Percentiles rank a stretch among this genome's conserved stretches.
Evolutionary conservation across 2,888 invertebrate genomes (phyloP).

Genomic region (Caenorhabditis sp.): DNA sequence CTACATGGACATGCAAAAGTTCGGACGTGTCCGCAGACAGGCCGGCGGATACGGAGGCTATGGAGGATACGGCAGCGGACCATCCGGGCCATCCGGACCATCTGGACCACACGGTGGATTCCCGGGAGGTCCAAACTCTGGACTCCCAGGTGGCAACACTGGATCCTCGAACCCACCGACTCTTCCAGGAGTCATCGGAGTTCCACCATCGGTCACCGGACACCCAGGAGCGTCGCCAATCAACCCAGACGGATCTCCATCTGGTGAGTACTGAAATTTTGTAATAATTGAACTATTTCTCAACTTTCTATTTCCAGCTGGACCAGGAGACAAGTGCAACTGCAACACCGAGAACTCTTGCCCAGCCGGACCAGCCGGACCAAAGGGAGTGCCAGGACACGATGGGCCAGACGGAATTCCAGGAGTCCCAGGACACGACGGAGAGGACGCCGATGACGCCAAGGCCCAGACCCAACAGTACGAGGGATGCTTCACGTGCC

Average conservation of each 20-base stretch:
- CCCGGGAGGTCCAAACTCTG: conserved; percentile 55
- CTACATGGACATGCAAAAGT: conserved; percentile 71
- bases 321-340: conserved; percentile 71
- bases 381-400: conserved; percentile 74
- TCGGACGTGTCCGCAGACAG: conserved; percentile 69
- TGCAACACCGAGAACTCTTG: conserved; percentile 75
- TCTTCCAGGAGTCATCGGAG: conserved; percentile 67
- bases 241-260: conserved; percentile 66
- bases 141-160: conserved; percentile 53
- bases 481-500: conserved; percentile 80
- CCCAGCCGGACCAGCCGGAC: conserved; percentile 77
- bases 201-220: conserved; percentile 65
- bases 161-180: conserved; percentile 51
- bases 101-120: conserved; percentile 59
- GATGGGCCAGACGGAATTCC: conserved; percentile 77
- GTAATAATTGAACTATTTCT: no score
- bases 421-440: conserved; percentile 75
- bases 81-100: conserved; percentile 42
- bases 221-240: conserved; percentile 65
- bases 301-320: conserved; percentile 52
- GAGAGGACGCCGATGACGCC: conserved; percentile 75
- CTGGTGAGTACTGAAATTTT: conserved; percentile 30
- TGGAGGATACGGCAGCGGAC: conserved; percentile 67
- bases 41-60: conserved; percentile 70
- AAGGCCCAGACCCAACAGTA: conserved; percentile 78